A percentile compares a stretch with the other conserved stretches of the same genome.
phyloP scores from a whole-genome alignment of 2,888 invertebrate species.

The Dysmachus trigonus region DNA sequence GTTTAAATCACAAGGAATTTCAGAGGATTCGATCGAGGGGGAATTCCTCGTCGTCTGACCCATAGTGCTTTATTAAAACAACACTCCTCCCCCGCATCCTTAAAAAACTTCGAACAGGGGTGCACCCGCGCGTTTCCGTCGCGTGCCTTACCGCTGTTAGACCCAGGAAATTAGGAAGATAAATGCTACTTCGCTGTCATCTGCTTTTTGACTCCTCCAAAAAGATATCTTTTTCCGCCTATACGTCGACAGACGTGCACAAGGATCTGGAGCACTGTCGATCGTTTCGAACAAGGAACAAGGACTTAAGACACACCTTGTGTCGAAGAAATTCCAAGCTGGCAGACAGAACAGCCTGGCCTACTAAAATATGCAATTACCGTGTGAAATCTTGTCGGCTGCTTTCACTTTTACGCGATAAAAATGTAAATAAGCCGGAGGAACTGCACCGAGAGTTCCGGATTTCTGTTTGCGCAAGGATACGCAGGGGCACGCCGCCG shows the following conservation, averaged over 20 bases:
- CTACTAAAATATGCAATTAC: slow-evolving; percentile 19
- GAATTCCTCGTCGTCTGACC: neutral
- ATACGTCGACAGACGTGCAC: neutral
- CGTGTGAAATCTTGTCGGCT: slow-evolving; percentile 5
- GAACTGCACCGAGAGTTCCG: neutral
- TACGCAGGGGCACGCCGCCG: neutral
- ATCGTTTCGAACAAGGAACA: neutral
- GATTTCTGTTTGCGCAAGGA: slow-evolving; percentile 13
- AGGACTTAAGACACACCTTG: neutral
- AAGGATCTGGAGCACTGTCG: neutral
- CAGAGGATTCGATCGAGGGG: neutral
- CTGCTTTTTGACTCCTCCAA: neutral
- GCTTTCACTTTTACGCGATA: slow-evolving; percentile 25
- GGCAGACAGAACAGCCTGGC: neutral
- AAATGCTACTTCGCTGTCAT: neutral
- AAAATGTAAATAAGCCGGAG: slow-evolving; percentile 8
- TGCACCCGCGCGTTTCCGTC: neutral
- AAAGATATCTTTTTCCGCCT: slow-evolving; percentile 1
- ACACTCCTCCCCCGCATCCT: neutral
- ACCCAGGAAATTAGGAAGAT: slow-evolving; percentile 12
- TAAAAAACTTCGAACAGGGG: neutral
- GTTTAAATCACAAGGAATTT: neutral
- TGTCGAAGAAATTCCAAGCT: neutral
- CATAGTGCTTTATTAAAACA: neutral
- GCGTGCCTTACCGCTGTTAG: slow-evolving; percentile 17